Conservation (phyloP, 2,113 vertebrate genomes). For the Panthera uncia region DNA sequence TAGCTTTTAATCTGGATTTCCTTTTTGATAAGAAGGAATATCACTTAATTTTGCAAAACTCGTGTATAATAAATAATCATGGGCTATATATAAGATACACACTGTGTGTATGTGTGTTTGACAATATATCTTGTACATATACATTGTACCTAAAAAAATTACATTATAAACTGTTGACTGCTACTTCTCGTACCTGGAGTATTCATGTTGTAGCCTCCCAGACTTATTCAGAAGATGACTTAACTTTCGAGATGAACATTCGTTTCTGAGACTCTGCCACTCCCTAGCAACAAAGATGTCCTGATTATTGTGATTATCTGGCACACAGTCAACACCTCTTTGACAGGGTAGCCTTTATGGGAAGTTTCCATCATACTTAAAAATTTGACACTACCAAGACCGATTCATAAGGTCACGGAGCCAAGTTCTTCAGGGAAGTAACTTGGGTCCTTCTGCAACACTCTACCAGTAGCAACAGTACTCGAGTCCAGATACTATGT, state of each 20-base stretch:
- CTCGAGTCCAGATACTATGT: neutral
- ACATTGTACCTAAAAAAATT: neutral
- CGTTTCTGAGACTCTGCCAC: neutral
- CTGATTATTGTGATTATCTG: neutral
- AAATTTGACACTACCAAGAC: neutral
- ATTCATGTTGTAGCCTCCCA: neutral
- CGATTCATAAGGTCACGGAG: neutral
- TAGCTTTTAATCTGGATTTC: neutral
- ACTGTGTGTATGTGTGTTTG: neutral
- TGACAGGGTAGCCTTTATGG: neutral
- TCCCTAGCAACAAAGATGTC: neutral
- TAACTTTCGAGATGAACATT: neutral
- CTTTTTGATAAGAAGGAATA: neutral
- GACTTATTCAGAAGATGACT: neutral
- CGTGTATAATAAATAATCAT: neutral
- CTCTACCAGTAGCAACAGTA: neutral
- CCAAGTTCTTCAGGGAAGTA: neutral
- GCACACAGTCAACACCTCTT: neutral
- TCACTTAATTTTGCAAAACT: neutral
- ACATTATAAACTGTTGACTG: neutral
- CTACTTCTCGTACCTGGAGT: neutral
- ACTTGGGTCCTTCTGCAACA: neutral
- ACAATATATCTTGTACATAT: neutral
- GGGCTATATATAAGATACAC: neutral
- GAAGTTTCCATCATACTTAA: neutral